Conservation (phyloP, 1,140 invertebrate species). For the Octopus sinensis region DNA sequence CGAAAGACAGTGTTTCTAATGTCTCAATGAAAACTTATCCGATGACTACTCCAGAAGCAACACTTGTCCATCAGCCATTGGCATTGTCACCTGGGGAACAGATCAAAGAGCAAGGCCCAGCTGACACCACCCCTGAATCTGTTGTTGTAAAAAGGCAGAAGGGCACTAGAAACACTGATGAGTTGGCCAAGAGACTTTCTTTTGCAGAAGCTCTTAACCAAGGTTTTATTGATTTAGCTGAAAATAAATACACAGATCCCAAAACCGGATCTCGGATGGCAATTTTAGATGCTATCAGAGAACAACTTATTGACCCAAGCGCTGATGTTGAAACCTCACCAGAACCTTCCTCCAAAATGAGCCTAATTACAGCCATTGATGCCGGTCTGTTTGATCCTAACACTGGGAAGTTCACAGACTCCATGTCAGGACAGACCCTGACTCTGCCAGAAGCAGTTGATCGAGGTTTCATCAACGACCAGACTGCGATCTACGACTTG, state of each 20-base stretch:
- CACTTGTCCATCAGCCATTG: no score
- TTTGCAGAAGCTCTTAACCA: constrained; percentile 52
- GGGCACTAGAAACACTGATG: not conserved
- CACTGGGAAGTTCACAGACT: constrained; percentile 76
- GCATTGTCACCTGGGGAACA: no score
- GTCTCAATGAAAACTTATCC: no score
- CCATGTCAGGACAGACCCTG: constrained; percentile 65
- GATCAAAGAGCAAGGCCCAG: no score
- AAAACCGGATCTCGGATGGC: constrained; percentile 74
- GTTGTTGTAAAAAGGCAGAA: not conserved
- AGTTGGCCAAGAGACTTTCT: constrained; percentile 34
- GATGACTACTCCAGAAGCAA: no score
- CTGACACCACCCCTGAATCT: no score
- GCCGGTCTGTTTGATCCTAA: constrained; percentile 75
- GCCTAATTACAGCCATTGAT: constrained; percentile 75
- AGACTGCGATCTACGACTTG: constrained; percentile 58
- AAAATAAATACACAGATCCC: constrained; percentile 72
- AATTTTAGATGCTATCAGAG: constrained; percentile 77
- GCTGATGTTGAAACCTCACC: constrained; percentile 42
- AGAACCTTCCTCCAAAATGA: constrained; percentile 36
- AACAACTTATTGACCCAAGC: constrained; percentile 70
- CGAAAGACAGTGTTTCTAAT: no score
- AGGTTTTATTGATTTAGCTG: constrained; percentile 74
- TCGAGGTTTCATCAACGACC: constrained; percentile 39
- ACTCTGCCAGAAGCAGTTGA: constrained; percentile 45